Conservation (phyloP, 2,113 vertebrate species). For the Dunckerocampus dactyliophorus region DNA sequence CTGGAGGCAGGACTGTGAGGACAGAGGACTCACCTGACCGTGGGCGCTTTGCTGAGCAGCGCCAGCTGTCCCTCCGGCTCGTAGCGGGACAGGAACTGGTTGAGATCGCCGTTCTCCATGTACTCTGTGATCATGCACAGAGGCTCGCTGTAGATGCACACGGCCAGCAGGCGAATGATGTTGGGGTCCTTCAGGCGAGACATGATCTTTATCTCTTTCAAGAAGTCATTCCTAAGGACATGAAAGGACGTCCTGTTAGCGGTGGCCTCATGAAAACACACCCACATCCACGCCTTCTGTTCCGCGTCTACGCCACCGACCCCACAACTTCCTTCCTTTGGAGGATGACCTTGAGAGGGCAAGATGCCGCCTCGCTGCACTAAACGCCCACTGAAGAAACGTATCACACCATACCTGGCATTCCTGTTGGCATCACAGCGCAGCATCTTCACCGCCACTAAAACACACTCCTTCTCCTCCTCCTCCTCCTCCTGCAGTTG, state of each 20-base stretch:
- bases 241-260: background rate
- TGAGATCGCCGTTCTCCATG: slow-evolving; percentile 99
- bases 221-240: slow-evolving; percentile 88
- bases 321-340: no score
- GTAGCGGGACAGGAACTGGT: slow-evolving; percentile 95
- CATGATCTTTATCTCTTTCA: slow-evolving; percentile 99
- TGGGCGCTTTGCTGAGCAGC: slow-evolving; percentile 58
- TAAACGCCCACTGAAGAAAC: no score
- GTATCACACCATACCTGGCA: slow-evolving; percentile 77
- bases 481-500: slow-evolving; percentile 68
- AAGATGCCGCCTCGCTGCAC: no score
- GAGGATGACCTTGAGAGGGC: no score
- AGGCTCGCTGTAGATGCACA: slow-evolving; percentile 89
- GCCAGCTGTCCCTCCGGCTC: slow-evolving; percentile 72
- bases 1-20: background rate
- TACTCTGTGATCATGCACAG: slow-evolving; percentile 99
- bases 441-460: slow-evolving; percentile 98
- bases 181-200: slow-evolving; percentile 95
- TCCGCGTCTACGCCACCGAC: no score
- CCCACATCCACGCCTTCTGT: background rate
- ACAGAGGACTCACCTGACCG: slow-evolving; percentile 77
- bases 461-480: slow-evolving; percentile 70
- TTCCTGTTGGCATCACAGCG: slow-evolving; percentile 96
- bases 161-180: slow-evolving; percentile 91
- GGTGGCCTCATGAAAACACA: background rate